A percentile compares a stretch with the other conserved stretches of the same genome.
Conservation (phyloP, 2,113 vertebrate genomes). For the Clinocottus analis region DNA sequence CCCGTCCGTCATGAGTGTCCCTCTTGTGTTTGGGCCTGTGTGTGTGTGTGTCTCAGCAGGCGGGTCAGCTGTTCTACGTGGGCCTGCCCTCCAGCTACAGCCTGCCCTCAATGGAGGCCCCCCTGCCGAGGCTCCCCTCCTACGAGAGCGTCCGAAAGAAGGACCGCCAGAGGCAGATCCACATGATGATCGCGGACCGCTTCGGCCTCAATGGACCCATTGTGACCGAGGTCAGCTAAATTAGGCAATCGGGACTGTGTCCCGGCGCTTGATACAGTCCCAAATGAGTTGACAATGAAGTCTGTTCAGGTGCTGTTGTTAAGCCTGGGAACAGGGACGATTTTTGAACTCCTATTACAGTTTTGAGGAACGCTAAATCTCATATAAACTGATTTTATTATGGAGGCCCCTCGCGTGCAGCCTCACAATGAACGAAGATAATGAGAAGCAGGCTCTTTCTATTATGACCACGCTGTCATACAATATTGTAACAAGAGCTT, state of each 20-base stretch:
- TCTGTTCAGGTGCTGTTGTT: slow-evolving; percentile 22
- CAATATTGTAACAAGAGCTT: slow-evolving; percentile 61
- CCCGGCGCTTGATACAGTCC: slow-evolving; percentile 32
- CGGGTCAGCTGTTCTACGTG: slow-evolving; percentile 82
- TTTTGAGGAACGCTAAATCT: neutral
- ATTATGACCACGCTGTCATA: slow-evolving; percentile 12
- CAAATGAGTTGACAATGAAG: slow-evolving; percentile 36
- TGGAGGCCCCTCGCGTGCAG: neutral
- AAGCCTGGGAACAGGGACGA: neutral
- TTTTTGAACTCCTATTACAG: slow-evolving; percentile 11
- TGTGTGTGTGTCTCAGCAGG: slow-evolving; percentile 61
- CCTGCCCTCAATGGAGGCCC: slow-evolving; percentile 77
- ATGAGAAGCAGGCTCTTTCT: slow-evolving; percentile 15
- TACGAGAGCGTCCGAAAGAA: slow-evolving; percentile 87
- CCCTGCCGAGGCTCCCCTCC: slow-evolving; percentile 82
- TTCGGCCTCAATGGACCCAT: slow-evolving; percentile 85
- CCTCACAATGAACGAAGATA: slow-evolving; percentile 37
- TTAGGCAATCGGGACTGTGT: slow-evolving; percentile 23
- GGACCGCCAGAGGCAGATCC: slow-evolving; percentile 87
- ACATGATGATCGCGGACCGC: slow-evolving; percentile 85
- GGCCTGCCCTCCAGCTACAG: slow-evolving; percentile 84
- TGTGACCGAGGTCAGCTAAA: slow-evolving; percentile 80
- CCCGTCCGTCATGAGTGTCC: slow-evolving; percentile 15
- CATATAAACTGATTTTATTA: neutral
- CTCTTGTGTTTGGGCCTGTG: neutral